Percentiles rank a stretch among this genome's conserved stretches.
Evolutionary conservation across 2,888 invertebrate genomes (phyloP).

Genomic region (Graphium colonna): DNA sequence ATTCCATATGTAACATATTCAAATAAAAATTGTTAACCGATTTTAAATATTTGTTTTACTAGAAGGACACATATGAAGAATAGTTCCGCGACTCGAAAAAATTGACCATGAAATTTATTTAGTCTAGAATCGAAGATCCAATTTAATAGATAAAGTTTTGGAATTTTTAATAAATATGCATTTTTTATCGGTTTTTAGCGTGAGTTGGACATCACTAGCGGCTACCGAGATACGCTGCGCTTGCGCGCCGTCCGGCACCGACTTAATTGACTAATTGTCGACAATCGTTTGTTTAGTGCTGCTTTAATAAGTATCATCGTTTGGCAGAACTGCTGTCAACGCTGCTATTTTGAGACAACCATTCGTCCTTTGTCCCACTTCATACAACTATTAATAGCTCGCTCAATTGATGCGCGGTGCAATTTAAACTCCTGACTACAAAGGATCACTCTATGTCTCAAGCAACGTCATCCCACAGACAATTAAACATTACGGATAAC

Average conservation of each 20-base stretch:
- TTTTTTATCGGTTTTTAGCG: not conserved
- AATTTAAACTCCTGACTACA: not conserved
- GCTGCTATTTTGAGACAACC: conserved; percentile 57
- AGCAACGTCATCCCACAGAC: no score
- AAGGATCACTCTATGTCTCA: not conserved
- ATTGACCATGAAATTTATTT: no score
- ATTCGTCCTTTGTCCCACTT: conserved; percentile 53
- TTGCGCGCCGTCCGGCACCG: conserved; percentile 29
- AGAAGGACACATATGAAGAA: no score
- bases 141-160: no score
- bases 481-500: no score
- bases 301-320: conserved; percentile 50
- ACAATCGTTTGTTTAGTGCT: conserved; percentile 64
- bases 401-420: conserved; percentile 13
- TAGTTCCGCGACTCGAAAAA: no score
- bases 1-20: no score
- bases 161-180: no score
- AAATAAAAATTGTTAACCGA: no score
- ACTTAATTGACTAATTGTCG: conserved; percentile 52
- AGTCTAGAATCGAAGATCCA: no score
- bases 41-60: no score
- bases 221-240: conserved; percentile 41
- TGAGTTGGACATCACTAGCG: conserved; percentile 24
- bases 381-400: conserved; percentile 33
- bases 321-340: conserved; percentile 50